Conservation (phyloP, 92 coral and sea anemone genomes). For the Palythoa grandis region DNA sequence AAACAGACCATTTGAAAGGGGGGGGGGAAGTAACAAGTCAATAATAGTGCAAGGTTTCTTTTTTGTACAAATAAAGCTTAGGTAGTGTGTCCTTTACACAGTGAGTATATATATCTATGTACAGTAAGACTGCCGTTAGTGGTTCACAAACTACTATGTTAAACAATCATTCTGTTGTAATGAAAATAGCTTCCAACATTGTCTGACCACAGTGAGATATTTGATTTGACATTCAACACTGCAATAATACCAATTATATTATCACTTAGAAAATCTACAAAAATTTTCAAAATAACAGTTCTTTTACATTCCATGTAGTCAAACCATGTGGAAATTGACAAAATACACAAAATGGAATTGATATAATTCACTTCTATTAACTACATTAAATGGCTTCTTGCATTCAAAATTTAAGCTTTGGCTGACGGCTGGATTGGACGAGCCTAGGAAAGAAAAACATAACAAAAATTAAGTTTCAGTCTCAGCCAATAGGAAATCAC, state of each 20-base stretch:
- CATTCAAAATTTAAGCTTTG: constrained; percentile 5
- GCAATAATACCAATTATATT: background rate
- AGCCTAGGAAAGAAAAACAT: constrained; percentile 18
- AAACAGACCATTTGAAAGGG: no score
- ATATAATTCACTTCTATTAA: background rate
- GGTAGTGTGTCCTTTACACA: background rate
- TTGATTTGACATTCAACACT: constrained; percentile 10
- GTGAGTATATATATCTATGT: constrained; percentile 19
- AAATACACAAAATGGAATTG: background rate
- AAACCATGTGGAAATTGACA: constrained; percentile 36
- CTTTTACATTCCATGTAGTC: constrained; percentile 32
- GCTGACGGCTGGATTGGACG: constrained; percentile 12
- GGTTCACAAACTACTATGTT: background rate
- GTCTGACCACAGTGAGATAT: background rate
- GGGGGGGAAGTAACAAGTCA: no score
- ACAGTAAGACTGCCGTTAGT: background rate
- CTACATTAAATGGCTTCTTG: constrained; percentile 1
- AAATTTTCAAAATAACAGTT: constrained; percentile 25
- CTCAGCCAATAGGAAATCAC: no score
- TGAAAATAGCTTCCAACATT: background rate
- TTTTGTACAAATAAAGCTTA: no score
- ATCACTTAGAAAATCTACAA: constrained; percentile 19
- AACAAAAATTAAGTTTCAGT: background rate
- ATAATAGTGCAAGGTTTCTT: no score
- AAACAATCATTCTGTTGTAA: background rate